Percentiles rank a stretch among this genome's conserved stretches.
Conservation (phyloP, 2,797 vertebrate species). For the Tenualosa thibaudeaui region DNA sequence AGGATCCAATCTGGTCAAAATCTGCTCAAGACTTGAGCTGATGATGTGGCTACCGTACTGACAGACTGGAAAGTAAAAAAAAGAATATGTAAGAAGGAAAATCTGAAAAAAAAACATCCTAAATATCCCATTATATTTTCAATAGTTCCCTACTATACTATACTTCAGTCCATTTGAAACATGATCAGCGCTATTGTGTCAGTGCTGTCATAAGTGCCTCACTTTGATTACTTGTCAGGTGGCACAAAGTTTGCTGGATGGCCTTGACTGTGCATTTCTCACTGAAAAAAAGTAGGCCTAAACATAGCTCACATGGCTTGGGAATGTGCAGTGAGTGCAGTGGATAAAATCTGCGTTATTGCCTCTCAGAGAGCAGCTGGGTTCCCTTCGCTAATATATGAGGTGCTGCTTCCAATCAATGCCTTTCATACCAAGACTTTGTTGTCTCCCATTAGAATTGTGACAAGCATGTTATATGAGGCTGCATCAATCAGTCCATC, state of each 20-base stretch:
- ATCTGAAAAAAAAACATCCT: not conserved
- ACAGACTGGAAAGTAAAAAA: not conserved
- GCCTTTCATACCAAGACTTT: not conserved
- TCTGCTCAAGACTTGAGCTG: not conserved
- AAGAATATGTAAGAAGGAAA: not conserved
- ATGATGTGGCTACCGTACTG: too few species aligned
- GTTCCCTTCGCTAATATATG: not conserved
- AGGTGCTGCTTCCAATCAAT: constrained; percentile 8
- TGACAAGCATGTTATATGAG: not conserved
- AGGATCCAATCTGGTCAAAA: not conserved
- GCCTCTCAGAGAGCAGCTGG: not conserved
- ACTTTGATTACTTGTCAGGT: not conserved
- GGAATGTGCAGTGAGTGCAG: not conserved
- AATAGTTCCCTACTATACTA: not conserved
- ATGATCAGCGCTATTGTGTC: not conserved
- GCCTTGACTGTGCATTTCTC: not conserved
- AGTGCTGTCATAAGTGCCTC: not conserved
- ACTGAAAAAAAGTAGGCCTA: not conserved
- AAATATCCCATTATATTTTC: not conserved
- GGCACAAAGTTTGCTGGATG: not conserved
- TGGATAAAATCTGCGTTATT: too few species aligned
- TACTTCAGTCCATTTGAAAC: not conserved
- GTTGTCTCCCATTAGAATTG: not conserved
- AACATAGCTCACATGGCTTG: not conserved
- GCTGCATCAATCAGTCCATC: not conserved